phyloP scores from a whole-genome alignment of 2,797 vertebrate genomes.

The Acrossocheilus wenchowensis region DNA sequence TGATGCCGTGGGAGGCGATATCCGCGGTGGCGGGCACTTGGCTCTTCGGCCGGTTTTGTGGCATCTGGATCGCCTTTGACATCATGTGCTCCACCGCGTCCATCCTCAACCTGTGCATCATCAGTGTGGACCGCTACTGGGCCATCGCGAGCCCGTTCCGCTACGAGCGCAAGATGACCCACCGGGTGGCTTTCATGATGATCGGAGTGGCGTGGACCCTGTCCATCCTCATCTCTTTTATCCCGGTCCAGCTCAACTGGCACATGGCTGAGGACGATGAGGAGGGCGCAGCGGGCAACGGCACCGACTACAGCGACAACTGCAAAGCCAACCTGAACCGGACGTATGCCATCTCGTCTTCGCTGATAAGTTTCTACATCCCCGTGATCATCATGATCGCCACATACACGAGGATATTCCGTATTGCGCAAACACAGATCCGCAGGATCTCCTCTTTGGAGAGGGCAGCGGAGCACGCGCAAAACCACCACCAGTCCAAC shows the following conservation, averaged over 20 bases:
- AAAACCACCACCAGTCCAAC: conserved; percentile 62
- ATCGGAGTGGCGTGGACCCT: conserved; percentile 81
- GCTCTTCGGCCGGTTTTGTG: conserved; percentile 83
- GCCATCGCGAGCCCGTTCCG: conserved; percentile 81
- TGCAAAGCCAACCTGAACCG: conserved; percentile 81
- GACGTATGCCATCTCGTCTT: conserved; percentile 83
- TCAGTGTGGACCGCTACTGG: conserved; percentile 85
- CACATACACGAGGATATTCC: conserved; percentile 82
- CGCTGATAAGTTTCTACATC: conserved; percentile 86
- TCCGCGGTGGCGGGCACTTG: conserved; percentile 76
- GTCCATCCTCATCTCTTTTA: conserved; percentile 84
- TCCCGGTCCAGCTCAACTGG: conserved; percentile 84
- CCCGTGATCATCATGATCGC: conserved; percentile 83
- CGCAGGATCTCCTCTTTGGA: conserved; percentile 80
- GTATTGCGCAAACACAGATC: conserved; percentile 81
- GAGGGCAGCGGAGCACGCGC: conserved; percentile 73
- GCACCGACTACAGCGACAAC: conserved; percentile 61
- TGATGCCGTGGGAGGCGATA: conserved; percentile 85
- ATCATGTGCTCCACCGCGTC: conserved; percentile 86
- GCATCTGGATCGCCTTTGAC: conserved; percentile 85
- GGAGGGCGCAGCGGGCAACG: conserved; percentile 20
- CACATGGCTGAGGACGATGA: conserved; percentile 69
- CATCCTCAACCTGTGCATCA: conserved; percentile 84
- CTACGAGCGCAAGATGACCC: conserved; percentile 81
- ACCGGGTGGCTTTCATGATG: conserved; percentile 75